These are phyloP conservation scores for Hybos culiciformis DNA, from an alignment of 2,888 invertebrate genomes.

Conservation along the genomic window DNA sequence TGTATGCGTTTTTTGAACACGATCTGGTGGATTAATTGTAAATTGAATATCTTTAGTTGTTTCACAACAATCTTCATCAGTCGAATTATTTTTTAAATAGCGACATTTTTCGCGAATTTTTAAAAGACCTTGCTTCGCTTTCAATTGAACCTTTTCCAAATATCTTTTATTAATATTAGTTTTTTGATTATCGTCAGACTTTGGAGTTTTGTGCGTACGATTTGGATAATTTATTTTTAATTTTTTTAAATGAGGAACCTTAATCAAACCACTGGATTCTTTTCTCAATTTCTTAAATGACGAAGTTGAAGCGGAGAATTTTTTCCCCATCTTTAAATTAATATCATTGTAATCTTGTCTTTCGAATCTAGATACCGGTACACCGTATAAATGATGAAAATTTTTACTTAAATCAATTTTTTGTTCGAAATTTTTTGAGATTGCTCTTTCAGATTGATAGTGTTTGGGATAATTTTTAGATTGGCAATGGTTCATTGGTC, in stretches of 20 bases:
- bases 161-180: constrained; percentile 21
- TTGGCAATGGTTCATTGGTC: constrained; percentile 11
- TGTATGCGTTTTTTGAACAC: background rate
- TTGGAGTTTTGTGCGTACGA: constrained; percentile 25
- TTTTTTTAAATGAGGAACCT: constrained; percentile 23
- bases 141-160: constrained; percentile 31
- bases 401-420: constrained; percentile 4
- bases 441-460: constrained; percentile 20
- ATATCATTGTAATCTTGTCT: constrained; percentile 32
- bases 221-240: constrained; percentile 33
- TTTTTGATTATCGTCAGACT: constrained; percentile 22
- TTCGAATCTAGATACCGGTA: constrained; percentile 28
- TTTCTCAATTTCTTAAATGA: constrained; percentile 5
- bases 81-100: constrained; percentile 22
- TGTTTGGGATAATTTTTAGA: constrained; percentile 13
- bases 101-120: constrained; percentile 33
- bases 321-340: too few species aligned
- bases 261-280: constrained; percentile 3
- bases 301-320: constrained; percentile 1
- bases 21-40: background rate
- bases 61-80: constrained; percentile 6
- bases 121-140: constrained; percentile 30
- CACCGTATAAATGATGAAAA: constrained; percentile 24
- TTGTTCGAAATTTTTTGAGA: constrained; percentile 19
- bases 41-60: constrained; percentile 1